A percentile compares a stretch with the other conserved stretches of the same genome.
These are phyloP conservation scores for Thaumatotibia leucotreta DNA, from an alignment of 1,140 invertebrate species.

Conservation along the genomic window DNA sequence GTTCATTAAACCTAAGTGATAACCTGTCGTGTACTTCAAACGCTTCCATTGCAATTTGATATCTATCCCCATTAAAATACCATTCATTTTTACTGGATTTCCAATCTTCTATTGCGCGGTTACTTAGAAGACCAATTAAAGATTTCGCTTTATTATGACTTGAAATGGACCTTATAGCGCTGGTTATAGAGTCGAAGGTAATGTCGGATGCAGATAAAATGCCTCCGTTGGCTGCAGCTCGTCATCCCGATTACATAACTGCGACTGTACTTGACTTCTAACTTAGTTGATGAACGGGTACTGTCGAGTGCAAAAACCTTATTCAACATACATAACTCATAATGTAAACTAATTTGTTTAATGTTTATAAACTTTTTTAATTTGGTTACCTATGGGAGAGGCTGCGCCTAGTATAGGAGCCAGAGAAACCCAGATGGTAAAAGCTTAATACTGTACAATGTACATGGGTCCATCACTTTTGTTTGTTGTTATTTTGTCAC, in stretches of 20 bases:
- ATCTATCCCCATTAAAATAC: neutral
- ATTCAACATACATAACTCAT: constrained; percentile 15
- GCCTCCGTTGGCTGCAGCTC: constrained; percentile 15
- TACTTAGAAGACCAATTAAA: constrained; percentile 5
- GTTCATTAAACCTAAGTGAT: neutral
- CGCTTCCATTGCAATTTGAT: neutral
- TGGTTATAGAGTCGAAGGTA: constrained; percentile 22
- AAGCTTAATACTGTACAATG: too few relatives aligned
- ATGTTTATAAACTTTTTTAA: too few relatives aligned
- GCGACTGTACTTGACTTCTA: constrained; percentile 53
- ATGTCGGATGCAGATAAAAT: neutral
- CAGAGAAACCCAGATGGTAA: too few relatives aligned
- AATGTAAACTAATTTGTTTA: constrained; percentile 9
- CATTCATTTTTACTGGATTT: neutral
- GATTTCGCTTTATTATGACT: neutral
- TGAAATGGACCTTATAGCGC: neutral
- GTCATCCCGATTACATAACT: constrained; percentile 41
- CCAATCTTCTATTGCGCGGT: neutral
- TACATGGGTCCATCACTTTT: too few relatives aligned
- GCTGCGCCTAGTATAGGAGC: too few relatives aligned
- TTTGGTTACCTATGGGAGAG: too few relatives aligned
- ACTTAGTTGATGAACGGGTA: constrained; percentile 53
- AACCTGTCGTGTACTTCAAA: constrained; percentile 6
- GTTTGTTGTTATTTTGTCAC: too few relatives aligned
- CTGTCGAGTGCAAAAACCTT: constrained; percentile 24